Conservation (phyloP, 2,888 invertebrate species). For the Cyaniris semiargus region DNA sequence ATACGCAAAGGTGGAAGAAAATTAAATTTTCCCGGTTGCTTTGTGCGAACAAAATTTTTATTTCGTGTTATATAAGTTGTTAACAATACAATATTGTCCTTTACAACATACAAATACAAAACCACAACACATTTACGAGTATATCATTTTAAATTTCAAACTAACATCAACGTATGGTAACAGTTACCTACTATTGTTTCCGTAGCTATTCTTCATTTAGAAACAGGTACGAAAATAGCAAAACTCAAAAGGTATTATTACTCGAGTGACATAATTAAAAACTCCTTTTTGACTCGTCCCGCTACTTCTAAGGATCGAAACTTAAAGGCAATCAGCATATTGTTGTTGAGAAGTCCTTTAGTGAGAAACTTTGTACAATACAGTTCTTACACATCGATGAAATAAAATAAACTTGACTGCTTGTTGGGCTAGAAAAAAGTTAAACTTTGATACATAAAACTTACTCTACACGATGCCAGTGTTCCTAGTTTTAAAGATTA, state of each 20-base stretch:
- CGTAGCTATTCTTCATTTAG: not conserved
- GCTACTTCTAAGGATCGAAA: not conserved
- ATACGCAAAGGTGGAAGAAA: not conserved
- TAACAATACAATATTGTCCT: not conserved
- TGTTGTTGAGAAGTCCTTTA: not conserved
- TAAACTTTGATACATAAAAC: not conserved
- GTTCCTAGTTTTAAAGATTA: not conserved
- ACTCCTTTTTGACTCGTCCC: not conserved
- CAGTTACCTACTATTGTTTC: not conserved
- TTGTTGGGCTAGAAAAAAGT: not conserved
- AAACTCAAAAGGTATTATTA: too few relatives aligned
- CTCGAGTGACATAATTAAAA: not conserved
- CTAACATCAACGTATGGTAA: not conserved
- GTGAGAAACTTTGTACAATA: not conserved
- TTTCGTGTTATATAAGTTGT: not conserved
- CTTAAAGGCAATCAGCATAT: not conserved
- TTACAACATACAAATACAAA: not conserved
- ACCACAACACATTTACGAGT: too few relatives aligned
- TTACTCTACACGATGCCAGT: not conserved
- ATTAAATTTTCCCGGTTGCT: not conserved
- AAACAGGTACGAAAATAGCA: not conserved
- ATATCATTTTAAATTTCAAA: too few relatives aligned
- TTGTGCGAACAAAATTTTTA: not conserved
- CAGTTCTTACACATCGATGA: not conserved
- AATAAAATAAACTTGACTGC: not conserved